These are phyloP conservation scores for Lymantria monacha DNA, from an alignment of 2,888 invertebrate genomes.

Conservation along the genomic window DNA sequence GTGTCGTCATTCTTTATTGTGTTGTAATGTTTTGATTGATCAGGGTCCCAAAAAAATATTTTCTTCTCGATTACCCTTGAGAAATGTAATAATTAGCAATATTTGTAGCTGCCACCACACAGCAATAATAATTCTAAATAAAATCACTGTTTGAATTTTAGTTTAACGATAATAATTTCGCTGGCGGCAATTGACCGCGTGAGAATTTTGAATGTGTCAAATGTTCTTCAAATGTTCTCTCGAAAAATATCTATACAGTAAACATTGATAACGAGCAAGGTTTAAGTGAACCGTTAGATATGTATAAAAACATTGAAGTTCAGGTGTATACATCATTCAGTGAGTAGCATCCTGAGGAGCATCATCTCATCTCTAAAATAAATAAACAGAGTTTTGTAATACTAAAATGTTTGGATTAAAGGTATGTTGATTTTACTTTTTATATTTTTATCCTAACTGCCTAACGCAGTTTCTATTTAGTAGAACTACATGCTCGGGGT, in stretches of 20 bases:
- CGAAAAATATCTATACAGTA: too few species aligned
- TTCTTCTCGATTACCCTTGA: too few species aligned
- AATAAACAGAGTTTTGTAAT: neutral
- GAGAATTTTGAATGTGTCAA: constrained; percentile 40
- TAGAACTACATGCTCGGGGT: too few species aligned
- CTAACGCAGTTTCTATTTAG: neutral
- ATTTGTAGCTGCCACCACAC: too few species aligned
- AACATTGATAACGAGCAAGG: constrained; percentile 45
- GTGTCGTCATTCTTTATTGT: too few species aligned
- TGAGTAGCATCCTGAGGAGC: constrained; percentile 29
- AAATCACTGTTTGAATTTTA: constrained; percentile 32
- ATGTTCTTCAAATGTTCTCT: constrained; percentile 36
- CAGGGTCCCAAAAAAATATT: too few species aligned
- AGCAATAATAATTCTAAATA: too few species aligned
- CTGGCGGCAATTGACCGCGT: constrained; percentile 50
- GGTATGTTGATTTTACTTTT: constrained; percentile 30
- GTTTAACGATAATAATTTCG: constrained; percentile 41
- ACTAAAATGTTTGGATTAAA: constrained; percentile 35
- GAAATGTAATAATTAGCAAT: too few species aligned
- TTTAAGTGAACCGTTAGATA: constrained; percentile 42
- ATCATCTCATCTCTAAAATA: constrained; percentile 16
- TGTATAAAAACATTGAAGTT: constrained; percentile 52
- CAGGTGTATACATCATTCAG: constrained; percentile 44
- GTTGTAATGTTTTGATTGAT: too few species aligned
- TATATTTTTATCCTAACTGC: neutral